Conservation (phyloP, 2,888 invertebrate species). For the Sceliomorpha sp. region DNA sequence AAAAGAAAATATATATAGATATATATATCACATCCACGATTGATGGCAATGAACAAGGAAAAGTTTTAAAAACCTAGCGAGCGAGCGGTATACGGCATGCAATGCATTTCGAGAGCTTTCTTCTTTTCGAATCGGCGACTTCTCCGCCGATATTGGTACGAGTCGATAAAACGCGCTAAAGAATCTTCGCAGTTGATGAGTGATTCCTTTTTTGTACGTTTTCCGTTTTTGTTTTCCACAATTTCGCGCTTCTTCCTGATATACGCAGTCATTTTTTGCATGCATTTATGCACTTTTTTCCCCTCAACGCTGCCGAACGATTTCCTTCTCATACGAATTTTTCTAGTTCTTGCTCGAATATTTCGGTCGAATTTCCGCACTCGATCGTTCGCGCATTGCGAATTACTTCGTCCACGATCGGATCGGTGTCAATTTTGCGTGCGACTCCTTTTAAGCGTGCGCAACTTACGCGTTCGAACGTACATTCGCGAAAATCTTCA, state of each 20-base stretch:
- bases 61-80: conserved; percentile 50
- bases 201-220: conserved; percentile 8
- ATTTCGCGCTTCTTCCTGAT: background rate
- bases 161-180: conserved; percentile 25
- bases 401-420: too few species aligned
- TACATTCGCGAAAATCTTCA: too few species aligned
- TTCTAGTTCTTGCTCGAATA: too few species aligned
- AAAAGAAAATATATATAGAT: conserved; percentile 30
- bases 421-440: too few species aligned
- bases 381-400: too few species aligned
- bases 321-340: too few species aligned
- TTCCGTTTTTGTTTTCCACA: conserved; percentile 6
- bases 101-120: conserved; percentile 25
- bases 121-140: conserved; percentile 20
- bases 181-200: conserved; percentile 25
- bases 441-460: too few species aligned
- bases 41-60: conserved; percentile 45
- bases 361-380: too few species aligned
- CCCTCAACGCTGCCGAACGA: too few species aligned
- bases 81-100: conserved; percentile 33
- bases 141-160: conserved; percentile 18
- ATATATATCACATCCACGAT: conserved; percentile 30
- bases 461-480: too few species aligned
- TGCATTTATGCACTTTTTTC: too few species aligned
- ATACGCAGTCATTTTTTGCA: too few species aligned